A percentile compares a stretch with the other conserved stretches of the same genome.
Evolutionary conservation across 1,140 invertebrate genomes (phyloP).

Genomic region (Bombus cullumanus): DNA sequence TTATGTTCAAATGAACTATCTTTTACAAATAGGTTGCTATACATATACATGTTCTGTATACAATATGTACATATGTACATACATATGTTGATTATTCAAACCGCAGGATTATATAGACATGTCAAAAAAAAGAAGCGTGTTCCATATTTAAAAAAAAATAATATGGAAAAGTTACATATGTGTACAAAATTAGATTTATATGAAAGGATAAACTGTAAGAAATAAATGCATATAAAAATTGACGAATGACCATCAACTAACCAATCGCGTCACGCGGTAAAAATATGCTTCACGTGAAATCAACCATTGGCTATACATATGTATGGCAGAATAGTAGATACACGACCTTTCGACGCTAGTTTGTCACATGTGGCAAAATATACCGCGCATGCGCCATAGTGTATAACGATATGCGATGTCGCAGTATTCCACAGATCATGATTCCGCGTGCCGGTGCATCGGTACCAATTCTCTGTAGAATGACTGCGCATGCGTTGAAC

Average conservation of each 20-base stretch:
- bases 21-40: background rate
- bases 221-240: constrained; percentile 45
- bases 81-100: background rate
- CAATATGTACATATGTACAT: background rate
- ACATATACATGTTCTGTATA: background rate
- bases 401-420: constrained; percentile 51
- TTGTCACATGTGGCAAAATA: constrained; percentile 67
- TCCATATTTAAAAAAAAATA: background rate
- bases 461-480: constrained; percentile 32
- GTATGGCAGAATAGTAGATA: constrained; percentile 58
- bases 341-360: constrained; percentile 63
- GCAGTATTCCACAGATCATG: constrained; percentile 50
- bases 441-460: constrained; percentile 63
- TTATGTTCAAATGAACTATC: background rate
- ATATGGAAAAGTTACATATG: too few species aligned
- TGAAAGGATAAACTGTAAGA: constrained; percentile 17
- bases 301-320: constrained; percentile 43
- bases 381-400: constrained; percentile 52
- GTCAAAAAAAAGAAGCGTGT: background rate
- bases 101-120: background rate
- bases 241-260: constrained; percentile 32
- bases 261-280: constrained; percentile 57
- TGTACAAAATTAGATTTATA: constrained; percentile 27
- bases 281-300: constrained; percentile 60
- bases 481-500: constrained; percentile 57